phyloP scores from a whole-genome alignment of 2,113 vertebrate species.

The Salvelinus sp. region DNA sequence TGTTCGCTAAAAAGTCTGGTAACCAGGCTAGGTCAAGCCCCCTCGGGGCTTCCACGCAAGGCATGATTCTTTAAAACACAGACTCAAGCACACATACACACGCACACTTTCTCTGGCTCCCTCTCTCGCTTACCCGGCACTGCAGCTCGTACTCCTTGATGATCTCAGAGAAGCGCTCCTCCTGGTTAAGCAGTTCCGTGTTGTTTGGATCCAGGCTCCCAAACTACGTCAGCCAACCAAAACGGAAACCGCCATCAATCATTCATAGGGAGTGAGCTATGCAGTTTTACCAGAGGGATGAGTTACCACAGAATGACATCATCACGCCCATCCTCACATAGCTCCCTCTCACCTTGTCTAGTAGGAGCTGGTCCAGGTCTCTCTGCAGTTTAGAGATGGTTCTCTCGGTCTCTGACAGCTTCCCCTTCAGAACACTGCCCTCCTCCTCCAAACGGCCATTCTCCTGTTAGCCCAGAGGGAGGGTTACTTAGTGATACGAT shows the following conservation, averaged over 20 bases:
- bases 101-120: background rate
- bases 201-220: constrained; percentile 64
- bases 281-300: background rate
- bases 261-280: background rate
- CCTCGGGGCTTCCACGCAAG: background rate
- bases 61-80: background rate
- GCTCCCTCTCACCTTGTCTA: constrained; percentile 77
- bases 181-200: constrained; percentile 66
- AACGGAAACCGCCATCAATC: constrained; percentile 2
- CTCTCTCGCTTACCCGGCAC: constrained; percentile 73
- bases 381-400: constrained; percentile 75
- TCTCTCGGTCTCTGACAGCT: constrained; percentile 76
- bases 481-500: constrained; percentile 22
- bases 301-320: background rate
- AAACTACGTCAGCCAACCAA: constrained; percentile 60
- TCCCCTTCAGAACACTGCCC: constrained; percentile 67
- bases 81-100: background rate
- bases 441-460: constrained; percentile 82
- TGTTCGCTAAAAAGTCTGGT: constrained; percentile 24
- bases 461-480: constrained; percentile 74
- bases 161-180: constrained; percentile 74
- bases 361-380: constrained; percentile 75
- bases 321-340: background rate
- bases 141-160: constrained; percentile 82
- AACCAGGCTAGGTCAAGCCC: constrained; percentile 15